phyloP scores from a whole-genome alignment of 1,140 invertebrate genomes.

The Drosophila littoralis region DNA sequence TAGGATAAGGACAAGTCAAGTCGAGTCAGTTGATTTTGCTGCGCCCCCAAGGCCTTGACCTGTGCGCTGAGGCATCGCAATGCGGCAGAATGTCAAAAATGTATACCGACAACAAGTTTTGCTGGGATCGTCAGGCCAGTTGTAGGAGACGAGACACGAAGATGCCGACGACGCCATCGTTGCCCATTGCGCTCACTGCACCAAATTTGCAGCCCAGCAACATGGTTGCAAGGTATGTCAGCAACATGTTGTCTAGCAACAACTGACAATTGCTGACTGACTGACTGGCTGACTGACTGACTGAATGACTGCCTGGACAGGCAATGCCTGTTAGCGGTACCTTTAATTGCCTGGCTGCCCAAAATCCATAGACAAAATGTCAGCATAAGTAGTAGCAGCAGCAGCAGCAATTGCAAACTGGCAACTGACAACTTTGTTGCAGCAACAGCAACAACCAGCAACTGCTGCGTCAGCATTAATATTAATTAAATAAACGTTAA shows the following conservation, averaged over 20 bases:
- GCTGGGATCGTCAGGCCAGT: constrained; percentile 9
- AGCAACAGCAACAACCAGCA: constrained; percentile 20
- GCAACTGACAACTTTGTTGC: constrained; percentile 43
- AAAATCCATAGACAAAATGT: constrained; percentile 52
- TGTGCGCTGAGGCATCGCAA: constrained; percentile 12
- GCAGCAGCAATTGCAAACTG: constrained; percentile 33
- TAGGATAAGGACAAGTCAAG: constrained; percentile 21
- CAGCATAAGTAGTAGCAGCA: constrained; percentile 17
- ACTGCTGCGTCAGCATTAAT: constrained; percentile 68
- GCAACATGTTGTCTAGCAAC: constrained; percentile 53
- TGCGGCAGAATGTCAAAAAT: constrained; percentile 38
- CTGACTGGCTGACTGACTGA: constrained; percentile 29
- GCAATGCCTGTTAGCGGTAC: constrained; percentile 52
- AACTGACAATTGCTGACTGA: constrained; percentile 48
- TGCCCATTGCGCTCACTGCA: constrained; percentile 35
- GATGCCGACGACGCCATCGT: constrained; percentile 31
- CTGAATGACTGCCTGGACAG: constrained; percentile 42
- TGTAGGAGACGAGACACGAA: constrained; percentile 49
- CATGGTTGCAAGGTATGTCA: constrained; percentile 46
- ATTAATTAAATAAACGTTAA: constrained; percentile 84
- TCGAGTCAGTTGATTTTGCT: constrained; percentile 17
- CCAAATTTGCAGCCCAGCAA: constrained; percentile 49
- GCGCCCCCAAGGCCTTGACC: constrained; percentile 46
- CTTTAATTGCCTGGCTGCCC: constrained; percentile 58
- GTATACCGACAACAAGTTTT: not conserved